These are phyloP conservation scores for Machaerirhynchus nigripectus DNA, from an alignment of 2,113 vertebrate species.

Conservation along the genomic window DNA sequence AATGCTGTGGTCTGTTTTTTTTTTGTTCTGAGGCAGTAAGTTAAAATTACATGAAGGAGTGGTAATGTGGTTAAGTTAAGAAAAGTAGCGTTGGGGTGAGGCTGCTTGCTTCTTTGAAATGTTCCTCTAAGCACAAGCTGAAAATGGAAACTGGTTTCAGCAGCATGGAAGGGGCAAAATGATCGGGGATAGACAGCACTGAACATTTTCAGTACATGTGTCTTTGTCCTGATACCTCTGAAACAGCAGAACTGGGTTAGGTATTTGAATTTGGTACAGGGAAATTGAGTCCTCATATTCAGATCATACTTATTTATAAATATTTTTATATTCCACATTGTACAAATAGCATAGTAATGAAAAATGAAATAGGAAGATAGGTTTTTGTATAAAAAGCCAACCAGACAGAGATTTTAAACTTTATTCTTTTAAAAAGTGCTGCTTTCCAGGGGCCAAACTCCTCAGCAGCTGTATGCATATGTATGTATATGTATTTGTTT, in stretches of 20 bases:
- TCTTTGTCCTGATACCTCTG: background rate
- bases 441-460: background rate
- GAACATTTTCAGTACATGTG: background rate
- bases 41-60: slow-evolving; percentile 47
- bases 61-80: background rate
- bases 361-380: background rate
- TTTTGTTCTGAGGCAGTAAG: background rate
- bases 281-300: background rate
- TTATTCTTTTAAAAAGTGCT: background rate
- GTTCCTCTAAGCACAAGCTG: background rate
- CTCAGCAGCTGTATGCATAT: background rate
- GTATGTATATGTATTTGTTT: background rate
- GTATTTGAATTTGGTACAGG: background rate
- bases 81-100: background rate
- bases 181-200: background rate
- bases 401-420: background rate
- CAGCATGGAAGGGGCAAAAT: background rate
- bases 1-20: background rate
- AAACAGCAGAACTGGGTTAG: background rate
- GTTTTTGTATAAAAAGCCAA: background rate
- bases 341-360: background rate
- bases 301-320: background rate
- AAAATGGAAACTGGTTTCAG: background rate
- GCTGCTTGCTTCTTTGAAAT: background rate
- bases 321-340: background rate